Base-by-base conservation (phyloP, 2,888 invertebrate species). In the Strigamia transsilvanica region DNA sequence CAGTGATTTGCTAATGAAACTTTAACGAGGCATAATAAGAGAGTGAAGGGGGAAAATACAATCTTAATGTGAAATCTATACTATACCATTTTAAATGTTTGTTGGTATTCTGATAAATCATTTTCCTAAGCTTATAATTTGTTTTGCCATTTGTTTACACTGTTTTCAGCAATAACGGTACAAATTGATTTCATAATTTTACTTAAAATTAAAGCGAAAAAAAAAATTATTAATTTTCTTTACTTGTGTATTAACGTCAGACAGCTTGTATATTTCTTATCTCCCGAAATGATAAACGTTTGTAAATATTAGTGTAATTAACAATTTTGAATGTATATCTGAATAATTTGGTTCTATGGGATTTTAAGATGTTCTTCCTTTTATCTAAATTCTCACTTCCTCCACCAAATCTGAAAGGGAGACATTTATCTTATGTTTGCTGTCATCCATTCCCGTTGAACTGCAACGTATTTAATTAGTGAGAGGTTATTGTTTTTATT, bases 211-310 rank as follows among this genome's bases (percentile, higher is more conserved):
- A 73, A 32, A 27, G 32, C 6, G 13, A 15, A 73, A 73, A 73
- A 32, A 27, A 27, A 73, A n/a, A 32, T 15, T 13, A 23, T 66
- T 73, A 56, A 27, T 27, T 27, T 27, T 3, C 18, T 18, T 56
- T 56, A 56, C 38, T 51, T 51, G 13, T 73, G 73, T 73, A 27
- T 27, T 27, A 73, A 73, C 13, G n/a, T 73, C 32, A 73, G 73
- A 73, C 73, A 73, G 73, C 73, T 73, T 73, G 73, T 73, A 73
- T 73, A 73, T 73, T 73, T 73, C 73, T 73, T 73, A 73, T 32
- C n/a, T 73, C 32, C 73, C 27, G 23, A 73, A 32, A 12, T 27
- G 32, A 32, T 32, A 27, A 73, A 32, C 32, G 23, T 73, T 73
- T 73, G 73, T 73, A 73, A 23, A 73, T 73, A 73, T 73, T 32